These are phyloP conservation scores for Akabosia matsudoensis DNA, from an alignment of 1,140 invertebrate genomes.

Conservation along the genomic window DNA sequence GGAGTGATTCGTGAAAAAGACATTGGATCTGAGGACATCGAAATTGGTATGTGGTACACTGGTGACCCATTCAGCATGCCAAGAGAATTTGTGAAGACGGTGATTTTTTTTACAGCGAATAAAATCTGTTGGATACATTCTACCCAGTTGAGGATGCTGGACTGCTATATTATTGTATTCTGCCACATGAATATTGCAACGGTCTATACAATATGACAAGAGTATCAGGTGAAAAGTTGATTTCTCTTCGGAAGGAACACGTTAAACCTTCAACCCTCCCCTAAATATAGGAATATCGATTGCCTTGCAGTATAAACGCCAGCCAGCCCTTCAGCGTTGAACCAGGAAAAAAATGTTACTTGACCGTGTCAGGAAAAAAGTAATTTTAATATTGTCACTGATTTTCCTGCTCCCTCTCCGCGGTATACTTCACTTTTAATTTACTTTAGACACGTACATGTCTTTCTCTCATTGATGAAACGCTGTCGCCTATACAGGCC, in stretches of 20 bases:
- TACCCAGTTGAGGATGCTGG: not conserved
- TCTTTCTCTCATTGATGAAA: not conserved
- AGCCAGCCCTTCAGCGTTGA: no score
- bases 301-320: no score
- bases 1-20: not conserved
- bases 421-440: no score
- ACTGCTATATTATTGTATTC: no score
- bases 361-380: not conserved
- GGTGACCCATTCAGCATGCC: not conserved
- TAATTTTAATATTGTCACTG: not conserved
- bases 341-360: not conserved
- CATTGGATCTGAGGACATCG: not conserved
- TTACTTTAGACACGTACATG: not conserved
- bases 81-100: not conserved
- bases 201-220: not conserved
- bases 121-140: not conserved
- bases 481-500: no score
- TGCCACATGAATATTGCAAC: not conserved
- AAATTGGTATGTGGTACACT: slow-evolving; percentile 10
- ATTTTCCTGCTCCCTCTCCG: not conserved
- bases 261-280: no score
- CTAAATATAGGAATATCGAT: no score
- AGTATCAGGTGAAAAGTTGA: not conserved
- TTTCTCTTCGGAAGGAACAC: not conserved
- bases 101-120: not conserved